These are phyloP conservation scores for Myxocyprinus asiaticus DNA, from an alignment of 2,113 vertebrate species.

Conservation along the genomic window DNA sequence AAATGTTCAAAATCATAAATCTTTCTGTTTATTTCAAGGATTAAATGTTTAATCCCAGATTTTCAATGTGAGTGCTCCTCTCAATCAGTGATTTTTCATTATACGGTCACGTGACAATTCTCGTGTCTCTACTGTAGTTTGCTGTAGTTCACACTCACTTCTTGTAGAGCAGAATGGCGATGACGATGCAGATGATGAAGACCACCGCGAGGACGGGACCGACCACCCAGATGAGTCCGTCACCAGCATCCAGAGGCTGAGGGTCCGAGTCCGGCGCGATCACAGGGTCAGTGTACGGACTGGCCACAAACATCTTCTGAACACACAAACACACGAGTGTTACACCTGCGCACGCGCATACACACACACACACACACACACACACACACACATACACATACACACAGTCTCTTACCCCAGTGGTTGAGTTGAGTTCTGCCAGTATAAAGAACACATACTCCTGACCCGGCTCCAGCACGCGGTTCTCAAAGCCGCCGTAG, in stretches of 20 bases:
- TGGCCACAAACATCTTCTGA: conserved; percentile 92
- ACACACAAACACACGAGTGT: conserved; percentile 49
- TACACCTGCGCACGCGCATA: conserved; percentile 60
- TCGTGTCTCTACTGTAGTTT: too few relatives aligned
- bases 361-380: conserved; percentile 40
- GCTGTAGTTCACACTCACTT: conserved; percentile 80
- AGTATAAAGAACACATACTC: conserved; percentile 94
- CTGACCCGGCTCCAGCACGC: conserved; percentile 88
- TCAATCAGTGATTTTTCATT: too few relatives aligned
- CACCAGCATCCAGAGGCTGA: conserved; percentile 89
- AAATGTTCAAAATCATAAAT: too few relatives aligned
- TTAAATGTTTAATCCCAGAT: too few relatives aligned
- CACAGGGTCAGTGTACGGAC: conserved; percentile 91
- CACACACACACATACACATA: too few relatives aligned
- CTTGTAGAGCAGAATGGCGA: conserved; percentile 97
- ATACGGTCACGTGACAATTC: too few relatives aligned
- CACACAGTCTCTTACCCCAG: conserved; percentile 80
- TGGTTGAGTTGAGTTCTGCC: conserved; percentile 86
- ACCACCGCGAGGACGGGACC: conserved; percentile 94
- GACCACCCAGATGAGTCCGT: conserved; percentile 97
- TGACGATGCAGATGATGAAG: conserved; percentile 99
- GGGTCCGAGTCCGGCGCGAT: conserved; percentile 92
- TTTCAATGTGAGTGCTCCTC: too few relatives aligned
- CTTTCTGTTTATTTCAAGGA: too few relatives aligned
- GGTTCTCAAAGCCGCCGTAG: conserved; percentile 92